These are phyloP conservation scores for Holacanthella duospinosa DNA, from an alignment of 2,888 invertebrate genomes.

Conservation along the genomic window DNA sequence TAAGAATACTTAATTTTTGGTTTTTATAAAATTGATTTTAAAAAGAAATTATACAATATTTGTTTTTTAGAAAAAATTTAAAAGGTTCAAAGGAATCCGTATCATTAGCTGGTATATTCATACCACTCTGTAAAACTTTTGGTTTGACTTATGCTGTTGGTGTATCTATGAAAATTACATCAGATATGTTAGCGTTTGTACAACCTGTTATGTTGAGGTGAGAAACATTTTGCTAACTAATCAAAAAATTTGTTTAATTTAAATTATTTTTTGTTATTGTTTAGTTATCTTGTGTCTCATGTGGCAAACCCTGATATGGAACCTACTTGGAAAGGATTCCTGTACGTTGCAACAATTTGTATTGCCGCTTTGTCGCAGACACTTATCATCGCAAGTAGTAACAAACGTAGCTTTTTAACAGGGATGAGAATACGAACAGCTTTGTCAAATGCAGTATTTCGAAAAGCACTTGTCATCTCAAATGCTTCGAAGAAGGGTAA, in stretches of 20 bases:
- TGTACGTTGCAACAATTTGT: constrained; percentile 45
- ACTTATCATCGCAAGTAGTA: constrained; percentile 45
- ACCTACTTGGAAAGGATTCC: constrained; percentile 45
- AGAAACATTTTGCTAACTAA: constrained; percentile 29
- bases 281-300: constrained; percentile 31
- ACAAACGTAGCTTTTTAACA: constrained; percentile 44
- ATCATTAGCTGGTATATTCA: constrained; percentile 40
- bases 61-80: constrained; percentile 8
- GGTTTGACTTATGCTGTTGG: constrained; percentile 43
- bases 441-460: constrained; percentile 44
- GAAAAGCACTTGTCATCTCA: constrained; percentile 39
- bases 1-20: constrained; percentile 5
- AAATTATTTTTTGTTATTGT: neutral
- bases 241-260: too few species aligned
- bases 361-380: constrained; percentile 44
- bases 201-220: constrained; percentile 46
- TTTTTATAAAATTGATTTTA: too few species aligned
- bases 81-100: constrained; percentile 10
- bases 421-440: constrained; percentile 47
- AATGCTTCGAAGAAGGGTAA: constrained; percentile 18
- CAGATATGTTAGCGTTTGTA: constrained; percentile 45
- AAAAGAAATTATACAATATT: neutral
- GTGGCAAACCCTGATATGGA: constrained; percentile 33
- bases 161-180: constrained; percentile 43
- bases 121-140: constrained; percentile 44